Evolutionary conservation across 2,797 vertebrate genomes (phyloP), one percentile per base, ranked within the genome.

Genomic region (Ctenosaura bakeri): DNA sequence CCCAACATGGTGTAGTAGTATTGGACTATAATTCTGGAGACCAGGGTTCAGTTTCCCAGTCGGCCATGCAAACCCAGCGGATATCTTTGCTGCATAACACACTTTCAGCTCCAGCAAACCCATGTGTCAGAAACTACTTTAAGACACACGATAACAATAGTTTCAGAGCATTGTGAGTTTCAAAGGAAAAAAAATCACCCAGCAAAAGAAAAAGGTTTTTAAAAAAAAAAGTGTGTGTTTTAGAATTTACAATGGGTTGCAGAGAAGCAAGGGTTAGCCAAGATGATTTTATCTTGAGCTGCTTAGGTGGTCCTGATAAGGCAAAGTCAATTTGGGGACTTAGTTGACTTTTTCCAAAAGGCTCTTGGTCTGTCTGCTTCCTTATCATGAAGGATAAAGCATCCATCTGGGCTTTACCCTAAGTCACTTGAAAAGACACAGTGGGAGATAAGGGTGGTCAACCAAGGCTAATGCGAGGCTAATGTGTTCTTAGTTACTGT

Each of bases 381-480:
- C 81, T 87, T 62, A 64, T 35, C 59, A 24, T n/a, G 66, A 16
- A 59, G 86, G 86, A 91, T 88, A 24, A 91, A 88, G 74, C 24
- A 42, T 50, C 86, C 81, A 85, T 84, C 86, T 88, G 86, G 74
- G 62, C 62, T 50, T 79, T 29, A 73, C 77, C 76, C 26, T 42
- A 64, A 22, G 76, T 69, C 52, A 76, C 73, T 38, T 24, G 54
- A 71, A 32, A 86, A 87, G 80, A 42, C 73, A 62, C 76, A n/a
- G 54, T 20, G 56, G 8, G 56, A 87, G 79, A 69, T 92, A 76
- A 81, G 71, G 80, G 26, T 91, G 90, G 91, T 90, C 71, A 86
- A 32, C 46, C 66, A 26, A 88, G 91, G 90, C 78, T 94, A 92
- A 94, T 88, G 42, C 86, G 9, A 83, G 50, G 76, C 79, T 81